Conservation (phyloP, 2,113 vertebrate genomes). For the Pseudopodoces humilis region DNA sequence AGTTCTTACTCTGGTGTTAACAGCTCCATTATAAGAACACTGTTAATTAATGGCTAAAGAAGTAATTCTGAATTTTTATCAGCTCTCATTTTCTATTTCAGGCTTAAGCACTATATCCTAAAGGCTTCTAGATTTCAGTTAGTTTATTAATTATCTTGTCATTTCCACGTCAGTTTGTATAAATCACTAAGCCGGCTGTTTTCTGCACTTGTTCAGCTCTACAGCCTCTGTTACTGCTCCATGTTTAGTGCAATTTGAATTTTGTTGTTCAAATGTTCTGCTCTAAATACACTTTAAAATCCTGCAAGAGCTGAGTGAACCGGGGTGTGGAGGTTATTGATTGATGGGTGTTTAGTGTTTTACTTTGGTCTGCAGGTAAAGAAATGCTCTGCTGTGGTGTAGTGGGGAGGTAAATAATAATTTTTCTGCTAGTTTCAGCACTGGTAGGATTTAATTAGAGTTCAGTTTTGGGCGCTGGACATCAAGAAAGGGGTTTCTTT, state of each 20-base stretch:
- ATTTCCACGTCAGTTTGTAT: background rate
- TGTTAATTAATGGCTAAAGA: conserved; percentile 33
- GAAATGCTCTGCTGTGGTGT: background rate
- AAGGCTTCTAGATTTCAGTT: background rate
- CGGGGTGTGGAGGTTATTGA: background rate
- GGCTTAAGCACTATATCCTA: background rate
- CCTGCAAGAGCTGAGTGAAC: background rate
- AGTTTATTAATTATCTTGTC: conserved; percentile 32
- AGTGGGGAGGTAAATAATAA: background rate
- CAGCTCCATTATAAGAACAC: background rate
- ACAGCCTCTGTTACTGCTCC: background rate
- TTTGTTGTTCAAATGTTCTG: background rate
- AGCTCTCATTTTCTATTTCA: conserved; percentile 13
- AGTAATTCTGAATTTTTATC: conserved; percentile 15
- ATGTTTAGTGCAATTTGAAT: background rate
- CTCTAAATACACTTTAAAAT: background rate
- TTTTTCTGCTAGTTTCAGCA: background rate
- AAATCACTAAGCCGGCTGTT: background rate
- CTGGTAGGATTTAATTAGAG: background rate
- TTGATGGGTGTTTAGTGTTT: background rate
- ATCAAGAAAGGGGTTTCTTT: background rate
- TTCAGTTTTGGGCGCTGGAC: background rate
- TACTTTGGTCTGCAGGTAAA: background rate
- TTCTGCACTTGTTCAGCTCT: background rate
- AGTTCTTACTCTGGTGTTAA: background rate